Base-by-base conservation (phyloP, 2,888 invertebrate genomes). In the Sinhomidia bicolor region DNA sequence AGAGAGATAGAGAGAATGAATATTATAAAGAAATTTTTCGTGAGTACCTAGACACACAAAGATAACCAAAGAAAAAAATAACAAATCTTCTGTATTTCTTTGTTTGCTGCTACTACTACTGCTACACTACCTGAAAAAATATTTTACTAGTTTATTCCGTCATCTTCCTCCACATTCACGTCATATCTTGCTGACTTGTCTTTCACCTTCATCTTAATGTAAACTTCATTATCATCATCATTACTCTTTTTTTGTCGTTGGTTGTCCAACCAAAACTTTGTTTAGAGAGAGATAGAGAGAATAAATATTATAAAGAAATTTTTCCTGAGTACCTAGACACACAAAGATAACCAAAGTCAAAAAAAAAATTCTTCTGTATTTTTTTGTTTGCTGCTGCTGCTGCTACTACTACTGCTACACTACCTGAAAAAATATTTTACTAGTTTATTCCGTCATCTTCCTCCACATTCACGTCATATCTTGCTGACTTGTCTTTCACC, bases 151-250 rank as follows among this genome's bases (percentile, higher is more conserved):
- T 26, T 44, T 44, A 41, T 71, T 41, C 44, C 71, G 23, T 65
- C 65, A 41, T 68, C 57, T 60, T 57, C 74, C 51, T 54, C 76
- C 51, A 76, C 85, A 60, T 20, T 6, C 82, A 41, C 44, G 7
- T 29, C 12, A 26, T 17, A 44, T 54, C 41, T 51, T 12, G 9
- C 9, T 20, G 57, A 57, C 29, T 32, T 79, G 65, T 86, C 80
- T 87, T 81, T 87, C 81, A 87, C 87, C 87, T 74, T 87, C 65
- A 17, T 32, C 82, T 44, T 60, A 62, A 44, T 76, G 41, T 71
- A 26, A 76, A 84, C 84, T 76, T 76, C 74, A 60, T 74, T 57
- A 41, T 82, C 68, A 68, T 51, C 54, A 17, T 44, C 41, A 65
- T 51, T 54, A 57, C 57, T 57, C 57, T 71, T 51, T 10, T 41